Conservation (phyloP, 2,797 vertebrate species). For the Myotis vivesi region DNA sequence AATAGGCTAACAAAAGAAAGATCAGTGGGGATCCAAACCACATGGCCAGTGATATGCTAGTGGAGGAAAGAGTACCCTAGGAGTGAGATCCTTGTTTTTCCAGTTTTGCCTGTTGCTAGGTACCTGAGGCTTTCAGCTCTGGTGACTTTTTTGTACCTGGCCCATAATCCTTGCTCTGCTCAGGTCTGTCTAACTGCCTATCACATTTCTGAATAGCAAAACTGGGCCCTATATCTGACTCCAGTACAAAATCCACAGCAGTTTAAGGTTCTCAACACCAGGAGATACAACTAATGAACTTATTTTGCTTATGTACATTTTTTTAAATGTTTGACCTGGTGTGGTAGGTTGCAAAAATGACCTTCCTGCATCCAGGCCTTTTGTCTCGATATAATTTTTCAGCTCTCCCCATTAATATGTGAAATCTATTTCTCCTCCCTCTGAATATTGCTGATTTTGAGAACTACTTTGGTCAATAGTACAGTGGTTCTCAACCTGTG, state of each 20-base stretch:
- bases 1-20: not conserved
- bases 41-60: not conserved
- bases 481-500: too few relatives aligned
- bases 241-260: not conserved
- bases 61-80: not conserved
- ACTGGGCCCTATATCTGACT: not conserved
- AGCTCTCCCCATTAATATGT: not conserved
- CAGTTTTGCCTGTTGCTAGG: not conserved
- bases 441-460: not conserved
- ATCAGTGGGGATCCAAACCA: not conserved
- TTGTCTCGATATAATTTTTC: not conserved
- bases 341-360: not conserved
- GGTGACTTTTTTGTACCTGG: not conserved
- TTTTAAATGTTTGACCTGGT: not conserved
- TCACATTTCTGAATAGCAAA: not conserved
- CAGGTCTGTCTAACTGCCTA: not conserved
- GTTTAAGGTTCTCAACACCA: not conserved
- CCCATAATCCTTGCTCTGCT: not conserved
- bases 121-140: not conserved
- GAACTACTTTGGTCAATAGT: not conserved
- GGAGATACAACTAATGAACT: not conserved
- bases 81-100: not conserved
- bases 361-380: not conserved
- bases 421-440: not conserved
- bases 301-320: not conserved